Conservation (phyloP, 2,113 vertebrate species). For the Panthera leo region DNA sequence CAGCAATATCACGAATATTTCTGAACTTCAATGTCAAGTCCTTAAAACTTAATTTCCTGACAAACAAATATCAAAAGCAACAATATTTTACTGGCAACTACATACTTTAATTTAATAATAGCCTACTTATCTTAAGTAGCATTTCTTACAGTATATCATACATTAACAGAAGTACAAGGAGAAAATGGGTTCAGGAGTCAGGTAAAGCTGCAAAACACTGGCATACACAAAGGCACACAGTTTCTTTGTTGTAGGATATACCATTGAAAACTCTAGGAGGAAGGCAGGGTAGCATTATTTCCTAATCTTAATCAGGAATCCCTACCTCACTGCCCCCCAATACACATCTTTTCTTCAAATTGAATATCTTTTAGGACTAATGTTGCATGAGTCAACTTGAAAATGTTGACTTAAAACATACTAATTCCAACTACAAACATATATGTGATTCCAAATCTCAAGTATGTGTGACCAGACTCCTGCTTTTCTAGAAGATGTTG, state of each 20-base stretch:
- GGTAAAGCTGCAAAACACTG: not conserved
- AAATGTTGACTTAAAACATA: not conserved
- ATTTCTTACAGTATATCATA: not conserved
- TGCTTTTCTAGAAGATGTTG: not conserved
- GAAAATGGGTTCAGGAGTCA: not conserved
- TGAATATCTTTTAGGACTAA: constrained; percentile 11
- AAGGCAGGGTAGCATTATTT: not conserved
- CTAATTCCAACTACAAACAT: not conserved
- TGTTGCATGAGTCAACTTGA: not conserved
- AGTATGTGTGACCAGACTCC: not conserved
- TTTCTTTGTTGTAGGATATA: not conserved
- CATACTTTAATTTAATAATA: not conserved
- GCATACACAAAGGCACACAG: not conserved
- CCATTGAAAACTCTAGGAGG: not conserved
- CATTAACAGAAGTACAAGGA: not conserved
- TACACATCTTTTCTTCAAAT: not conserved
- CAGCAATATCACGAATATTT: not conserved
- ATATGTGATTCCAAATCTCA: not conserved
- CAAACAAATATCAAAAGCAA: not conserved
- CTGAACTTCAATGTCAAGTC: constrained; percentile 5
- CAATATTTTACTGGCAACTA: not conserved
- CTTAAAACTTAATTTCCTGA: not conserved
- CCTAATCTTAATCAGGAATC: constrained; percentile 10
- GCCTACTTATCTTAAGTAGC: not conserved
- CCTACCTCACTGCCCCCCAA: not conserved